These are phyloP conservation scores for Drosophila siamana DNA, from an alignment of 2,888 invertebrate genomes.

Conservation along the genomic window DNA sequence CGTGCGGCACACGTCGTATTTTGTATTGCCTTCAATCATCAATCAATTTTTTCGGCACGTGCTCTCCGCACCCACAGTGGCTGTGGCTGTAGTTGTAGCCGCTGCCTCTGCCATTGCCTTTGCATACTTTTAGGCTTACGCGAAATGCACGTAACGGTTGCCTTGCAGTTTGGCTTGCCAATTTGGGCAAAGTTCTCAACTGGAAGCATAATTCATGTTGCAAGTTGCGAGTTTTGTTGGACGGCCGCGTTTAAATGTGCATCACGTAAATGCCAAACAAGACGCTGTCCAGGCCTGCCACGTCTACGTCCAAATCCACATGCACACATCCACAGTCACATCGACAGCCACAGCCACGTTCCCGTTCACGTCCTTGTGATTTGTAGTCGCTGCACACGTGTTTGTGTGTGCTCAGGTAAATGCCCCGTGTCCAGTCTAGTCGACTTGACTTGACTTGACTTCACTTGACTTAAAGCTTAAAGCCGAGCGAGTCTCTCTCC, in stretches of 20 bases:
- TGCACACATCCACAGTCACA: constrained; percentile 16
- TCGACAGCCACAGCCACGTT: background rate
- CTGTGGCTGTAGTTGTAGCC: background rate
- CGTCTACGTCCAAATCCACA: background rate
- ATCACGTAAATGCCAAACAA: constrained; percentile 78
- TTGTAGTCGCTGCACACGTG: constrained; percentile 61
- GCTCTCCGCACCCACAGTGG: constrained; percentile 35
- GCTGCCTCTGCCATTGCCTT: constrained; percentile 18
- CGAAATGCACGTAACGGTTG: constrained; percentile 60
- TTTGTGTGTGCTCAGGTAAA: constrained; percentile 42
- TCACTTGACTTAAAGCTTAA: constrained; percentile 40
- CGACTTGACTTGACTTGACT: background rate
- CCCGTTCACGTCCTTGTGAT: constrained; percentile 52
- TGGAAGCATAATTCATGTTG: constrained; percentile 73
- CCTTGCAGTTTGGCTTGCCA: constrained; percentile 66
- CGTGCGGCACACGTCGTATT: constrained; percentile 64
- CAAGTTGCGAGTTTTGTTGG: constrained; percentile 46
- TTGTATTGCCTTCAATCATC: constrained; percentile 78
- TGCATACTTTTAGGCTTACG: constrained; percentile 63
- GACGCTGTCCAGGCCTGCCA: constrained; percentile 58
- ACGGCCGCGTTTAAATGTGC: constrained; percentile 70
- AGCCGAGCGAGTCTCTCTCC: constrained; percentile 18
- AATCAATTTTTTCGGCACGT: constrained; percentile 79
- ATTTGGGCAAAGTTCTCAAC: constrained; percentile 69
- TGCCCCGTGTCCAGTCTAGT: constrained; percentile 50